These are phyloP conservation scores for Ptycholaimellus sp. DNA, from an alignment of 2,888 invertebrate species.

Conservation along the genomic window DNA sequence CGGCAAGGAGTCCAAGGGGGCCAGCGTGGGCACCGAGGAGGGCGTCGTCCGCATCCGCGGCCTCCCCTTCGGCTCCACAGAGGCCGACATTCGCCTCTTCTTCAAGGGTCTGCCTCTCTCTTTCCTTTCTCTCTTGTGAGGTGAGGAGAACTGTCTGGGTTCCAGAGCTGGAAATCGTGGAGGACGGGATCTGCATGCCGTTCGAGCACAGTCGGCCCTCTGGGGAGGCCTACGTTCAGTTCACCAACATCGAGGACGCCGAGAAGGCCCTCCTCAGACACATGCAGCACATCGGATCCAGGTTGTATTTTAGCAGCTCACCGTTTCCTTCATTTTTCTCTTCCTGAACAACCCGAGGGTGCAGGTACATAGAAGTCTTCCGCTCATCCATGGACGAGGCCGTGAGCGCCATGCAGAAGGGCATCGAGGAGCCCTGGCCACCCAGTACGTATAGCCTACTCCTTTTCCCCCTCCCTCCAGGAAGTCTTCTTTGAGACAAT, in stretches of 20 bases:
- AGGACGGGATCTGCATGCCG: constrained; percentile 90
- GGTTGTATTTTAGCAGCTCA: too few species aligned
- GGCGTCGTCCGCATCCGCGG: constrained; percentile 61
- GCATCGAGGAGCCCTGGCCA: too few species aligned
- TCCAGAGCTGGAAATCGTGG: constrained; percentile 79
- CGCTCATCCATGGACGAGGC: constrained; percentile 59
- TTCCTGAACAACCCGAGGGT: too few species aligned
- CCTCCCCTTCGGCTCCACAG: constrained; percentile 75
- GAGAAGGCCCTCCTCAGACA: constrained; percentile 92
- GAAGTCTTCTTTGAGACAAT: too few species aligned
- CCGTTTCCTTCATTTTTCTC: too few species aligned
- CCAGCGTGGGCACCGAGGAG: constrained; percentile 33
- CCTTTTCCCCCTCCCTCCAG: too few species aligned
- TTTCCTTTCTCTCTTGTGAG: too few species aligned
- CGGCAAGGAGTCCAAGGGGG: constrained; percentile 6
- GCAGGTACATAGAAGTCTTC: constrained; percentile 94
- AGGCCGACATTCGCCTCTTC: constrained; percentile 76
- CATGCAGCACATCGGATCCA: constrained; percentile 99
- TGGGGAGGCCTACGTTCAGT: constrained; percentile 99
- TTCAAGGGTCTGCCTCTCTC: constrained; percentile 90
- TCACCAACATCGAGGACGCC: constrained; percentile 83
- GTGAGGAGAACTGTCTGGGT: too few species aligned
- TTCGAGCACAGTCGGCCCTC: constrained; percentile 77
- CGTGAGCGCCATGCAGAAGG: constrained; percentile 27
- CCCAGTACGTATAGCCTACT: too few species aligned